phyloP scores from a whole-genome alignment of 2,797 vertebrate species.

The Buphagus erythrorhynchus region DNA sequence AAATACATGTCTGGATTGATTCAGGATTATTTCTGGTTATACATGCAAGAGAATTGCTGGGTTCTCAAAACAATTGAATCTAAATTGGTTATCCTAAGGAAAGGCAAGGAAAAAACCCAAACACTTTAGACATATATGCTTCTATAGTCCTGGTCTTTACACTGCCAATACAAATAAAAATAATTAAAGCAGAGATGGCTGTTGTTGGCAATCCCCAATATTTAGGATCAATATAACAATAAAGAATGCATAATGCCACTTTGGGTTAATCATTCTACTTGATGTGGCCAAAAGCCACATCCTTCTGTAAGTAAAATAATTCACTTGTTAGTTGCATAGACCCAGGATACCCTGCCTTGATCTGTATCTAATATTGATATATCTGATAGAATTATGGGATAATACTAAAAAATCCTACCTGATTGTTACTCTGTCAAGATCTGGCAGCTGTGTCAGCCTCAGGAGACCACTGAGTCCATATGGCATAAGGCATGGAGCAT shows the following conservation, averaged over 20 bases:
- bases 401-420: background rate
- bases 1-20: background rate
- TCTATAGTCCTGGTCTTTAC: background rate
- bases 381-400: background rate
- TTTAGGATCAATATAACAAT: background rate
- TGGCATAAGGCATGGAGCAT: background rate
- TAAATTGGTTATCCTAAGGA: background rate
- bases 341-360: background rate
- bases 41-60: background rate
- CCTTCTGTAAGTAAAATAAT: background rate
- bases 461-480: background rate
- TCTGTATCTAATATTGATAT: background rate
- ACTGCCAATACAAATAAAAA: background rate
- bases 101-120: background rate
- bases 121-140: background rate
- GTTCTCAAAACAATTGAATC: background rate
- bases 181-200: background rate
- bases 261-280: background rate
- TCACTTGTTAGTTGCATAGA: background rate
- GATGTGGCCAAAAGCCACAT: background rate
- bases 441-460: background rate
- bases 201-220: background rate
- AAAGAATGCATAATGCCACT: background rate
- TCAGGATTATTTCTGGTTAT: background rate
- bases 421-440: background rate